Base-by-base conservation (phyloP, 1,140 invertebrate species). In the Zophobas morio region DNA sequence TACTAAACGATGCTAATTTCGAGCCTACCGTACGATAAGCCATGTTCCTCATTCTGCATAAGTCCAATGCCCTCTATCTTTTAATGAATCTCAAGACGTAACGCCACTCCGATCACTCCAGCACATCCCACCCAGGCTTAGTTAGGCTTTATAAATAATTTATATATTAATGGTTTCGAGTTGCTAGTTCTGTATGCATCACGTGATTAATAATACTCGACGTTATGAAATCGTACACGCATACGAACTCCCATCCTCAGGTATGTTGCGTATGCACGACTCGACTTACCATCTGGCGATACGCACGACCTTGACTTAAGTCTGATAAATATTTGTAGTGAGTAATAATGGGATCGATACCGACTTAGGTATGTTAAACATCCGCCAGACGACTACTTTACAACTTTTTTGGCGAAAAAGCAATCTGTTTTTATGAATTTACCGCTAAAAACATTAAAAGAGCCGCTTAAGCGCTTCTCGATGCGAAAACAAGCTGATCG, bases 71-170 rank as follows among this genome's bases (percentile, higher is more conserved):
- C 20, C 39, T 39, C 60, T 66, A 42, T 42, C 39, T 42, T 66
- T 66, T 66, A 66, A 40, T 66, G 60, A 66, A 66, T 66, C 60
- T 42, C 42, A n/a, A 66, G 60, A 66, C 42, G 60, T 20, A 20
- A 20, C 20, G 20, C 20, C 60, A 66, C 60, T 66, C 42, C 60
- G 60, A 66, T 42, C 60, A 66, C 60, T 66, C 42, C 35, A 33
- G 42, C 42, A 66, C 39, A 66, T 40, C 60, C 60, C 60, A 66
- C 60, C 60, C 60, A 66, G 32, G 37, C 60, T 66, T 66, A 66
- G 60, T 66, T 66, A 66, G 39, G 60, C 60, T 66, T 42, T 66
- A 66, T 66, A 66, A 66, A 66, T 66, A 42, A 66, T 66, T 66
- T 66, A 66, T 66, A 66, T 40, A 47, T 66, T 66, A 66, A 66